These are phyloP conservation scores for Geotrupes spiniger DNA, from an alignment of 2,888 invertebrate genomes.

Conservation along the genomic window DNA sequence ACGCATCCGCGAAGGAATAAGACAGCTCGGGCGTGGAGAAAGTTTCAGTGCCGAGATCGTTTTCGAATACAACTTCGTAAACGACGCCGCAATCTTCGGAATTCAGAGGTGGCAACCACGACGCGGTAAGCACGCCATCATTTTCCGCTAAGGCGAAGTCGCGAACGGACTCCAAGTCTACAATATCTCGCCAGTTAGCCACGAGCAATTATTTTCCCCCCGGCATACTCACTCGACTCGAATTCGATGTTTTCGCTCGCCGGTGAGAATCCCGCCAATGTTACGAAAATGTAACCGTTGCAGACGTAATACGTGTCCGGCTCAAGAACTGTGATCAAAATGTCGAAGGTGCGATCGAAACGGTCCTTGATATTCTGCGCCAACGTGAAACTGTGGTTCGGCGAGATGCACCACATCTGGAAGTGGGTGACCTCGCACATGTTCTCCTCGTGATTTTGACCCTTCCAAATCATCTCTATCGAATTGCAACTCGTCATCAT, in stretches of 20 bases:
- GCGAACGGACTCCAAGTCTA: constrained; percentile 15
- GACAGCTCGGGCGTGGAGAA: constrained; percentile 2
- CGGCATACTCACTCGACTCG: constrained; percentile 14
- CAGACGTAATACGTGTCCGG: constrained; percentile 17
- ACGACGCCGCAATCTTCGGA: constrained; percentile 18
- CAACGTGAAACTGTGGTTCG: constrained; percentile 14
- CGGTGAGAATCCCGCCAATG: constrained; percentile 17
- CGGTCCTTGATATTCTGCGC: constrained; percentile 13
- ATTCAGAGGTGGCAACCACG: constrained; percentile 17
- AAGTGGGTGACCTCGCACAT: constrained; percentile 19
- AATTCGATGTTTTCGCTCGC: constrained; percentile 14
- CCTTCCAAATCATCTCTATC: constrained; percentile 19
- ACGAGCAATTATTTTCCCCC: not conserved
- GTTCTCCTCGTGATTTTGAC: constrained; percentile 13
- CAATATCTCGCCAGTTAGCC: not conserved
- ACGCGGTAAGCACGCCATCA: constrained; percentile 5
- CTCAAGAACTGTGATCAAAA: constrained; percentile 8
- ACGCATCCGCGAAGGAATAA: constrained; percentile 7
- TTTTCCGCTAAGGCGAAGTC: constrained; percentile 8
- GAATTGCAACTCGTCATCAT: constrained; percentile 20
- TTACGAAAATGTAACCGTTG: constrained; percentile 18
- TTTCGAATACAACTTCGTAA: constrained; percentile 16
- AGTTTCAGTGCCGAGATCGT: constrained; percentile 9
- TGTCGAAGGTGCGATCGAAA: constrained; percentile 13
- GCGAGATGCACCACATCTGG: constrained; percentile 18